Evolutionary conservation across 2,113 vertebrate genomes (phyloP).

Genomic region (Solea solea): DNA sequence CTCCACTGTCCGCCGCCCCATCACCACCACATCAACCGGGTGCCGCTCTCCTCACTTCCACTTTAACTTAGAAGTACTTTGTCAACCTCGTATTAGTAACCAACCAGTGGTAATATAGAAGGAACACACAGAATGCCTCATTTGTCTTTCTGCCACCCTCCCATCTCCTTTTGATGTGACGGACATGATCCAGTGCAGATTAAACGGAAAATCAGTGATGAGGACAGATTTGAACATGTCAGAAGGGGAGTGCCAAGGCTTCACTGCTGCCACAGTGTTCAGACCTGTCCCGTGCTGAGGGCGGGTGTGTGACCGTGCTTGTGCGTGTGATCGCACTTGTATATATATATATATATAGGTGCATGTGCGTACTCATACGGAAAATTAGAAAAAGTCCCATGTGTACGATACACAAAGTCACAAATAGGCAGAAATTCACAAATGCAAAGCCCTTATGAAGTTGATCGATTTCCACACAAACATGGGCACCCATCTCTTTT

Average conservation of each 20-base stretch:
- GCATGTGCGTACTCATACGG: slow-evolving; percentile 20
- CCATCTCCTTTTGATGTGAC: slow-evolving; percentile 52
- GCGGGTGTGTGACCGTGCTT: slow-evolving; percentile 22
- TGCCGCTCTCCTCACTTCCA: slow-evolving; percentile 1
- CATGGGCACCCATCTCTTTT: no score
- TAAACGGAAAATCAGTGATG: slow-evolving; percentile 59
- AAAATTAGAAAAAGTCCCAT: slow-evolving; percentile 13
- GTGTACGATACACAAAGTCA: not conserved
- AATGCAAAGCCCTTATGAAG: no score
- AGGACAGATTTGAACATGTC: slow-evolving; percentile 79
- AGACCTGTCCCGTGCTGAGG: slow-evolving; percentile 70
- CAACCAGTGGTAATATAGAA: not conserved
- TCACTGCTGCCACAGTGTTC: slow-evolving; percentile 66
- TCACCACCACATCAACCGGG: not conserved
- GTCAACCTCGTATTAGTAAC: slow-evolving; percentile 2
- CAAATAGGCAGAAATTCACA: not conserved
- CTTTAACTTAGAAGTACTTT: slow-evolving; percentile 6
- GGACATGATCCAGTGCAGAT: slow-evolving; percentile 66
- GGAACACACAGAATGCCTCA: slow-evolving; percentile 6
- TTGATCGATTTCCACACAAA: no score
- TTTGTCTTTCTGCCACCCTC: slow-evolving; percentile 18
- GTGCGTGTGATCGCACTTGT: slow-evolving; percentile 9
- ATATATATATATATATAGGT: not conserved
- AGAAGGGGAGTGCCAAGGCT: slow-evolving; percentile 63
- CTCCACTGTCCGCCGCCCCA: not conserved